Evolutionary conservation across 2,113 vertebrate species (phyloP), one percentile per base, ranked within the genome.

Genomic region (Hemiscyllium ocellatum): DNA sequence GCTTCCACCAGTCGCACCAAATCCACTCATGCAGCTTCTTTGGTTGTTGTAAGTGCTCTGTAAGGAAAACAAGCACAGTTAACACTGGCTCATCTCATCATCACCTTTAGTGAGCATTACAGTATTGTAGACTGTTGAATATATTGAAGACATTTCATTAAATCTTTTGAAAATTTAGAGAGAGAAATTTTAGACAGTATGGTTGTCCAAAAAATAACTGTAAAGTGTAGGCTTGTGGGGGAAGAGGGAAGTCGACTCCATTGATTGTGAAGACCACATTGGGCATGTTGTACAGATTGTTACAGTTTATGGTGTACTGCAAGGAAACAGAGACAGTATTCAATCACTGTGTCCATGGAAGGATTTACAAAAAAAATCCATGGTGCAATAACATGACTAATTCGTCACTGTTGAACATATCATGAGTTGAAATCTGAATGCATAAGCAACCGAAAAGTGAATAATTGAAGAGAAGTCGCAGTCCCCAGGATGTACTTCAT

Each of bases 211-310:
- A 26, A 19, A 96, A 0, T 96, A 98, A 97, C 0, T 96, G 96
- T 5, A 96, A 19, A n/a, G 98, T 70, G 0, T 97, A 98, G 94
- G 96, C 96, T 0, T 97, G 96, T 3, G 97, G 96, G 2, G 20
- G 0, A 33, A 98, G 96, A 0, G 96, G 95, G 52, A 97, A 96
- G 61, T 96, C 96, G 0, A 72, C 26, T 52, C 97, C 97, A 0
- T 95, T 26, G 68, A 98, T 97, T 95, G 97, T 96, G 65, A 98
- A 97, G 96, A 97, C 96, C 94, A 97, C 95, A 0, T 96, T 65
- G 0, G 97, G 97, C 97, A 97, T 96, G 96, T 90, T 96, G 24
- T 96, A 20, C 66, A 97, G 33, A 3, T 61, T 96, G 94, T 95
- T 91, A 6, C 97, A 98, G 96, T 97, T 86, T 33, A 97, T 66